Evolutionary conservation across 1,140 invertebrate genomes (phyloP), one percentile per base, ranked within the genome.

Genomic region (Solenopsis invicta): DNA sequence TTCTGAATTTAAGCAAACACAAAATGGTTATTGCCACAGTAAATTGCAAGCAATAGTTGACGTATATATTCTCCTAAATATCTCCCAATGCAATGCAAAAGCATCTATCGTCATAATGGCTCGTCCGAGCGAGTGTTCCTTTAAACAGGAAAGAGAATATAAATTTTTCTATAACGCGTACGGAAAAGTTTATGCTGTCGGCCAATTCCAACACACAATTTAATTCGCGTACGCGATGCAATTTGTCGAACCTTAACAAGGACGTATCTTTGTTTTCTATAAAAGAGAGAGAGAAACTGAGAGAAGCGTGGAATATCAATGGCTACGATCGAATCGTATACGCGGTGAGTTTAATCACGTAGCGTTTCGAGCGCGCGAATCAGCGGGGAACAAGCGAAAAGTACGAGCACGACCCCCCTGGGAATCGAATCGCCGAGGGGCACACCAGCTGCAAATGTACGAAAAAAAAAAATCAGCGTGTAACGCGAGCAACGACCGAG

Each of bases 321-420:
- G 87, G 48, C 66, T n/a, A 29, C 41, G 75, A 86, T 88, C 67
- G 82, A 86, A 78, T 13, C 37, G 41, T 48, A 56, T 52, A 66
- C 50, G 84, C 50, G 74, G 56, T 18, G 67, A 86, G 84, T 88
- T 86, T 86, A 86, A 77, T 88, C 85, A 78, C 75, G 86, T 85
- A 66, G 62, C n/a, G 59, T 77, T 71, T 41, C 52, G 61, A 67
- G 18, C 50, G 81, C 81, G 81, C 62, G 72, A 85, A 77, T 76
- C 81, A 75, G 74, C 64, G 12, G 54, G 72, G 59, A 75, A 76
- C 78, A 81, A 56, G 71, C 41, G 72, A 87, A 87, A 77, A 85
- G 74, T 61, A 77, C 48, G 61, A 66, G 41, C n/a, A 75, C 45
- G 50, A 82, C 52, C 69, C 76, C 12, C 59, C n/a, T 21, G 59